Evolutionary conservation across 2,888 invertebrate species (phyloP).

Genomic region (Standfussiana lucernea): DNA sequence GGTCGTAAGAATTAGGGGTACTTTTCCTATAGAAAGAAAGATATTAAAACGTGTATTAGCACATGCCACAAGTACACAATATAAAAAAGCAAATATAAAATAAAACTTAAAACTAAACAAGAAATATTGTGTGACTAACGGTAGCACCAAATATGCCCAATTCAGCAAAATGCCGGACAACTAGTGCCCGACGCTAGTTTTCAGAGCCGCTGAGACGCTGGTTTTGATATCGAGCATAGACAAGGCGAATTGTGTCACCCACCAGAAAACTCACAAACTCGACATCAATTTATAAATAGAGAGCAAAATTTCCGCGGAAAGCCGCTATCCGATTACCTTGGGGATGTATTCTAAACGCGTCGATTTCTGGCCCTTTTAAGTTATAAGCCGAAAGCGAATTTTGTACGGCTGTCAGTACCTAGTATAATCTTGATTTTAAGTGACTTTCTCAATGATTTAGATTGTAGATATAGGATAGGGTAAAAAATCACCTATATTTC

Average conservation of each 20-base stretch:
- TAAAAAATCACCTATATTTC: background rate
- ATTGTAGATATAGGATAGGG: background rate
- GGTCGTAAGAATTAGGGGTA: background rate
- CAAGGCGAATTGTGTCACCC: conserved; percentile 76
- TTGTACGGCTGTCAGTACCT: background rate
- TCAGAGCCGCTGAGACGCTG: no score
- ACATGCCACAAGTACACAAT: no score
- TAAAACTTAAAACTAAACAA: no score
- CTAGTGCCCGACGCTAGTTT: no score
- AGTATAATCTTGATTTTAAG: background rate
- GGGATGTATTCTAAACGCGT: conserved; percentile 82
- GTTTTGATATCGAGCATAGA: no score
- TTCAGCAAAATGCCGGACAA: no score
- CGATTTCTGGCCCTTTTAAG: conserved; percentile 68
- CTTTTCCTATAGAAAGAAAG: conserved; percentile 9
- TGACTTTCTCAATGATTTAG: background rate
- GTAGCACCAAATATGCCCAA: no score
- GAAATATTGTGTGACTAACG: no score
- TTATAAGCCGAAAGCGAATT: conserved; percentile 63
- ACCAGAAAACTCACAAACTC: conserved; percentile 77
- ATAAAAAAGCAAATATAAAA: no score
- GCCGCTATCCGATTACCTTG: conserved; percentile 86
- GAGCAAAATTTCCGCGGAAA: conserved; percentile 84
- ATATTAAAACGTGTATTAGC: no score
- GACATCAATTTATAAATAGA: conserved; percentile 84